Conservation (phyloP, 2,113 vertebrate genomes). For the Thermophis baileyi region DNA sequence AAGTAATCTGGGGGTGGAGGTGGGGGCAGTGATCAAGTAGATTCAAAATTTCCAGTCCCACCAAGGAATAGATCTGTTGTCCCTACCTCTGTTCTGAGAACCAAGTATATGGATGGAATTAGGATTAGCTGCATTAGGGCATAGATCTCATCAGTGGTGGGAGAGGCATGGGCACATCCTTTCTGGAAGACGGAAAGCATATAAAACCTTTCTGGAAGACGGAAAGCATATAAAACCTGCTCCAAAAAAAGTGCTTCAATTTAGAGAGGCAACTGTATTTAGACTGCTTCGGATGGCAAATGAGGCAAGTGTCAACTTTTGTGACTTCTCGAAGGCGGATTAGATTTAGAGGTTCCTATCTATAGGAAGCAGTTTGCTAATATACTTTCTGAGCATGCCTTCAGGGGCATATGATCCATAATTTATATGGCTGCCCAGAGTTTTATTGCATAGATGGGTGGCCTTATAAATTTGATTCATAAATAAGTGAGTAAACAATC, state of each 20-base stretch:
- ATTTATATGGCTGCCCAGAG: not conserved
- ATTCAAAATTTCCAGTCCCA: not conserved
- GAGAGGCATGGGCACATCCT: not conserved
- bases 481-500: not conserved
- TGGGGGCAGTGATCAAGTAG: not conserved
- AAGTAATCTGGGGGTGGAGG: not conserved
- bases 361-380: not conserved
- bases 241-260: not conserved
- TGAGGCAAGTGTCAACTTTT: not conserved
- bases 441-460: not conserved
- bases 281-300: not conserved
- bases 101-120: not conserved
- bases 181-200: not conserved
- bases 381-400: not conserved
- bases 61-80: not conserved
- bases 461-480: not conserved
- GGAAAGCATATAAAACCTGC: not conserved
- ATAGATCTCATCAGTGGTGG: not conserved
- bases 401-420: not conserved
- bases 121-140: not conserved
- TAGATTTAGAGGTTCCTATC: not conserved
- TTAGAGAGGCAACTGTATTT: not conserved
- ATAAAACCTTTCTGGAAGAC: too few species aligned
- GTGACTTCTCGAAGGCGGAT: not conserved
- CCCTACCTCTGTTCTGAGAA: not conserved